These are phyloP conservation scores for Chromobotia macracanthus DNA, from an alignment of 2,797 vertebrate species.

Conservation along the genomic window DNA sequence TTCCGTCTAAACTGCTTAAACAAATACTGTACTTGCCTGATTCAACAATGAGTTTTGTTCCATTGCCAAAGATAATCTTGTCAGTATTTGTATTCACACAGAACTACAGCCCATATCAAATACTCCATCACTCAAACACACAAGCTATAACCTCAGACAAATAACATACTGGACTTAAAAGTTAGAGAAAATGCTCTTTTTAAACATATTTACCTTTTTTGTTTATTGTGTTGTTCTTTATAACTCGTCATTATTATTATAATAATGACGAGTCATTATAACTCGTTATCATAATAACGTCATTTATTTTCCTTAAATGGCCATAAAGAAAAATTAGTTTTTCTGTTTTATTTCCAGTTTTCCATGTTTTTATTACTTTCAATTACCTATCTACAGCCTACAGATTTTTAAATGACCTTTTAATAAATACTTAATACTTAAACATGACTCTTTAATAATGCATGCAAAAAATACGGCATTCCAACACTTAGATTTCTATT, in stretches of 20 bases:
- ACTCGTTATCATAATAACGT: too few relatives aligned
- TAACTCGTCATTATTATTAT: too few relatives aligned
- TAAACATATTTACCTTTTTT: too few relatives aligned
- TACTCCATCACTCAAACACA: background rate
- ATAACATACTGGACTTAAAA: background rate
- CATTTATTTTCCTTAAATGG: too few relatives aligned
- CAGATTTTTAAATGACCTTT: background rate
- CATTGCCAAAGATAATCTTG: constrained; percentile 64
- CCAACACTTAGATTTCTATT: background rate
- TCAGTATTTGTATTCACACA: constrained; percentile 34
- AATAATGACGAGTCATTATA: too few relatives aligned
- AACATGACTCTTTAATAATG: background rate
- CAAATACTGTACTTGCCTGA: constrained; percentile 47
- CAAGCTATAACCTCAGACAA: background rate
- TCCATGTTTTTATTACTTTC: background rate
- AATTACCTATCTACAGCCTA: background rate
- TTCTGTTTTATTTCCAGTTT: too few relatives aligned
- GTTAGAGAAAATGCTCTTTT: background rate
- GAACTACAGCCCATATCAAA: constrained; percentile 14
- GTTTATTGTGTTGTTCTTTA: background rate
- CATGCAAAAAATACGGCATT: background rate
- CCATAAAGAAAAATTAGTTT: too few relatives aligned
- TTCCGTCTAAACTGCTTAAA: background rate
- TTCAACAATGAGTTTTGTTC: constrained; percentile 69
- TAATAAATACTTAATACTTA: too few relatives aligned